Evolutionary conservation across 1,140 invertebrate genomes (phyloP), one percentile per base, ranked within the genome.

Genomic region (Metaphire vulgaris): DNA sequence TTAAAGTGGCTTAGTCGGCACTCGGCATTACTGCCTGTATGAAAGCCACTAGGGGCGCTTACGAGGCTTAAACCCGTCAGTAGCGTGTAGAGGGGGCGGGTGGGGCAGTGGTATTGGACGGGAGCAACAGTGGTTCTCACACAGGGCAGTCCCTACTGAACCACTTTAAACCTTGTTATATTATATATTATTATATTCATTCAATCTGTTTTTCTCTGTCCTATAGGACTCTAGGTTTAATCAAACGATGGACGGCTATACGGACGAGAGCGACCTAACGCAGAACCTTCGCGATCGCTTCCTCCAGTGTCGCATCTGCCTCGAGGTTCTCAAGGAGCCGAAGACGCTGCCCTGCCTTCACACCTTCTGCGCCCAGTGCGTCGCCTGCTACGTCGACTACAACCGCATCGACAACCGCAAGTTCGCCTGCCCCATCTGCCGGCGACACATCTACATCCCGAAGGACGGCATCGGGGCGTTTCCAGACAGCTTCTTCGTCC

Each of bases 301-400:
- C 74, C 80, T 85, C 26, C 83, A 83, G 6, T 87, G 86, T 76
- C 86, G 86, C 78, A 87, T 86, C 74, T 87, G 86, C 75, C 82
- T 84, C 67, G 84, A 86, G 72, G 81, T 79, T 28, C 86, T 82
- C 78, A 86, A 85, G 77, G 83, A 80, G 92, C 84, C 94, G 69
- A 90, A 94, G 80, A 91, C 96, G 74, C 89, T 97, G 78, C 91
- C 92, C 80, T 97, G 95, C 85, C 89, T 97, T 80, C 95, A 97
- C 88, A 93, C 93, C 0, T 96, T 95, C 87, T 96, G 94, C 87
- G 92, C 96, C 87, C 88, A 90, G 70, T 97, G 94, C 83, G 16
- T 76, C 2, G 16, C 31, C 31, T 76, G 56, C 69, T 76, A 72
- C 75, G 83, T 85, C 76, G 84, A 85, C 66, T 84, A 83, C 77